Percentiles rank a stretch among this genome's conserved stretches.
Conservation (phyloP, 2,888 invertebrate species). For the Lacanobia wlatinum region DNA sequence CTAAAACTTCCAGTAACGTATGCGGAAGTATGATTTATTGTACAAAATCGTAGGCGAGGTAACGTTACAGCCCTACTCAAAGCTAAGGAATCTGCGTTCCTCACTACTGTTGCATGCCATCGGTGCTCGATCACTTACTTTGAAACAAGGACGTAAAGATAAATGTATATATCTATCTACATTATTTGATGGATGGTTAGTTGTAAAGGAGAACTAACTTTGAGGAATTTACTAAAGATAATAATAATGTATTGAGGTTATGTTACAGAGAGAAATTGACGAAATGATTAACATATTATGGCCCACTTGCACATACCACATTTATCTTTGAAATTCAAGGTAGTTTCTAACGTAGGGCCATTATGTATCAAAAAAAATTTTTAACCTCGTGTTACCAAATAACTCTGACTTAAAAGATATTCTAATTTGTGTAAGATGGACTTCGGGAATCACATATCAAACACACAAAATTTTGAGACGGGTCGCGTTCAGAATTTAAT, state of each 20-base stretch:
- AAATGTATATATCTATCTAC: constrained; percentile 14
- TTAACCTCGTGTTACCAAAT: too few species aligned
- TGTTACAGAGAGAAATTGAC: too few species aligned
- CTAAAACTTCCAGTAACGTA: neutral
- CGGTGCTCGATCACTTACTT: constrained; percentile 40
- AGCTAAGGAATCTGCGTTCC: constrained; percentile 39
- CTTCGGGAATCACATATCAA: too few species aligned
- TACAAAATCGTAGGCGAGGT: too few species aligned
- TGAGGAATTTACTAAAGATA: neutral
- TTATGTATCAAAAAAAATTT: too few species aligned
- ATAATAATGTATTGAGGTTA: neutral
- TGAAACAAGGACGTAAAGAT: constrained; percentile 21
- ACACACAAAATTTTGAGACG: neutral
- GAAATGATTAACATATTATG: too few species aligned
- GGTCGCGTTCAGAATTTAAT: neutral
- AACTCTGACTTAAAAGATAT: too few species aligned
- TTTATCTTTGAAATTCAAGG: too few species aligned
- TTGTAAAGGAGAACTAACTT: neutral
- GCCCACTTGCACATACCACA: too few species aligned
- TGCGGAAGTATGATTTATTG: neutral
- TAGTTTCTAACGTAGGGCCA: too few species aligned
- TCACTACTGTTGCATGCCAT: constrained; percentile 25
- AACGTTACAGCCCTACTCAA: neutral
- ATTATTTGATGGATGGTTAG: constrained; percentile 38
- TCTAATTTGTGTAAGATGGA: too few species aligned